These are phyloP conservation scores for Mastomys coucha DNA, from an alignment of 2,113 vertebrate species.

Conservation along the genomic window DNA sequence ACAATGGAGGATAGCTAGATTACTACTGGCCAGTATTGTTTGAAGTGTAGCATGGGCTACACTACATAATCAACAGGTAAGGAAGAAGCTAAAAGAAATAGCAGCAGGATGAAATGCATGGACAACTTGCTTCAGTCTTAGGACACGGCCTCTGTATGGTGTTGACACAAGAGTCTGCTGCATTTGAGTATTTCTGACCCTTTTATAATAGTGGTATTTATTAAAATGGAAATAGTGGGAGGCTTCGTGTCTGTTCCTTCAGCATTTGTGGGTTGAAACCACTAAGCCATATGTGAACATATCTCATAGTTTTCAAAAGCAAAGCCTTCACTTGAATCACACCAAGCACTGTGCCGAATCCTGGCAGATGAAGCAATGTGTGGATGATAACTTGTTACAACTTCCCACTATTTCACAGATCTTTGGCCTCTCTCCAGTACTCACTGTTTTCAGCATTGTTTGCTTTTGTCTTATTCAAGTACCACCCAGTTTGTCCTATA, in stretches of 20 bases:
- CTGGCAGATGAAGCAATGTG: background rate
- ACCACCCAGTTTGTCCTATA: too few species aligned
- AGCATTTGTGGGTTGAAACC: background rate
- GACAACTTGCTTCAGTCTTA: background rate
- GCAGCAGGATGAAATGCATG: conserved; percentile 37
- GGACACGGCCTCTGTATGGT: background rate
- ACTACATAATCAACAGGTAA: conserved; percentile 63
- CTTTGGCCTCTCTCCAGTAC: background rate
- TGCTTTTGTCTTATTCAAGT: background rate
- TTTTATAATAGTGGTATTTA: conserved; percentile 64
- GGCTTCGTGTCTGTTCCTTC: background rate
- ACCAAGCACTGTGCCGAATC: background rate
- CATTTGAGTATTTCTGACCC: conserved; percentile 45
- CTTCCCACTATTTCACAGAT: background rate
- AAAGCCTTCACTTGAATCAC: background rate
- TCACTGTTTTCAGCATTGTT: background rate
- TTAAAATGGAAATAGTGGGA: conserved; percentile 8
- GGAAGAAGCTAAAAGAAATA: conserved; percentile 48
- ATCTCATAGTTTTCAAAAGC: background rate
- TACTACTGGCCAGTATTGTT: background rate
- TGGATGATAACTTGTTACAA: background rate
- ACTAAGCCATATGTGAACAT: too few species aligned
- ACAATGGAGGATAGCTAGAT: background rate
- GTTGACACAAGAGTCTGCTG: background rate
- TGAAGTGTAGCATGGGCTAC: conserved; percentile 32